A percentile compares a stretch with the other conserved stretches of the same genome.
Conservation (phyloP, 35 echinoderm and acorn worm genomes). For the Patiria miniata region DNA sequence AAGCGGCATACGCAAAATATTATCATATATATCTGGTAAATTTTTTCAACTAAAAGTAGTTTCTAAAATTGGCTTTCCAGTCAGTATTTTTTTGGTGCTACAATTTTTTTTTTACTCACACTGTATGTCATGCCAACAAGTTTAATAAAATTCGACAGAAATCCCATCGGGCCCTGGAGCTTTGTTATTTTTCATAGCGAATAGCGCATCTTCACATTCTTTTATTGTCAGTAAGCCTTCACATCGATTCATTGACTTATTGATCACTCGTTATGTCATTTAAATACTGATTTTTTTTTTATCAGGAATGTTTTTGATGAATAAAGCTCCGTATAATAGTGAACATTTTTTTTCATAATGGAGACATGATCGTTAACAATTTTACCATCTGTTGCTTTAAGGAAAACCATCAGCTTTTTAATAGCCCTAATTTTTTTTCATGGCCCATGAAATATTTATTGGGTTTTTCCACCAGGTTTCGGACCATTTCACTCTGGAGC, state of each 20-base stretch:
- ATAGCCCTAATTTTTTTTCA: constrained; percentile 33
- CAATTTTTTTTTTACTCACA: too few relatives aligned
- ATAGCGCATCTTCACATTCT: background rate
- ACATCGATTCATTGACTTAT: background rate
- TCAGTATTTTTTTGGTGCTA: too few relatives aligned
- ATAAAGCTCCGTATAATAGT: constrained; percentile 1
- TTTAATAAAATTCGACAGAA: constrained; percentile 18
- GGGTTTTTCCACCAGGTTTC: constrained; percentile 48
- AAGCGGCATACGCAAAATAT: too few relatives aligned
- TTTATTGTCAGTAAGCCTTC: constrained; percentile 6
- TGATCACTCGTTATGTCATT: constrained; percentile 13
- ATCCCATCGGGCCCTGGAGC: constrained; percentile 43
- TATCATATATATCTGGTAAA: too few relatives aligned
- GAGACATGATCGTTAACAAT: background rate
- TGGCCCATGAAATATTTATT: constrained; percentile 53
- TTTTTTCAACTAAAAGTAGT: too few relatives aligned
- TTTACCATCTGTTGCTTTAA: constrained; percentile 7
- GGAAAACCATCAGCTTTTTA: constrained; percentile 27
- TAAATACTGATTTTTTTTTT: constrained; percentile 25
- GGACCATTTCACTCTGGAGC: constrained; percentile 44
- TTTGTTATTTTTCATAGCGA: constrained; percentile 6
- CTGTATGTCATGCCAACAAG: constrained; percentile 30
- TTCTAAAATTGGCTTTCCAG: too few relatives aligned
- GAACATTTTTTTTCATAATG: constrained; percentile 18
- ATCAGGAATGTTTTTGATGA: constrained; percentile 8